Base-by-base conservation (phyloP, 2,797 vertebrate genomes). In the Acipenser oxyrinchus region DNA sequence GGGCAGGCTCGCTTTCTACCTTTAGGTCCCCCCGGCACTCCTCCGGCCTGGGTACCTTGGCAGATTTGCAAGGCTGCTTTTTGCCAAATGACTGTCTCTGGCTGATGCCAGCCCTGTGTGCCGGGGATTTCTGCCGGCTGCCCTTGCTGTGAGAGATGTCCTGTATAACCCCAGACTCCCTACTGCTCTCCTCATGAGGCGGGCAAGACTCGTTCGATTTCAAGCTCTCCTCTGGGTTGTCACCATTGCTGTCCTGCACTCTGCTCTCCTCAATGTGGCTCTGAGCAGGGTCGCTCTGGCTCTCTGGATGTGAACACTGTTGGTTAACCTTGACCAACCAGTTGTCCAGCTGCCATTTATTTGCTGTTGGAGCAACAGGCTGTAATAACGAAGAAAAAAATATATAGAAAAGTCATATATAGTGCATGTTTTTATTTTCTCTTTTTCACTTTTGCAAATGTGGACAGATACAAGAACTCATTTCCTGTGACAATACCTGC, bases 321-420 rank as follows among this genome's bases (percentile, higher is more conserved):
- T 93, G 91, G 76, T 78, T 90, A 69, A 86, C 85, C 73, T 85
- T 84, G 68, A 72, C 88, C 65, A 94, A 82, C 89, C 92, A 95
- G 76, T 94, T 93, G 73, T 90, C 89, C 0, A 97, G 79, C 78
- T 95, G 93, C 95, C 94, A 98, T 71, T 92, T 91, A 57, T 86
- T 89, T 66, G 85, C 83, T 67, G 86, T 79, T 6, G 86, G 84
- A 71, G 85, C 80, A 57, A 90, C 87, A 0, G 84, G 78, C 95
- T 96, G 65, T n/a, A 80, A 76, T 10, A 23, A 73, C 10, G 72
- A 52, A 65, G 50, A 70, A 48, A n/a, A 66, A 51, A 48, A 15
- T 10, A 67, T 51, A 67, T 18, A 51, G 7, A 67, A 1, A 1
- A 8, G 49, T 8, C 10, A 10, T 12, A 49, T 7, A 37, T 37